phyloP scores from a whole-genome alignment of 1,140 invertebrate species.

The Semibalanus balanoides region DNA sequence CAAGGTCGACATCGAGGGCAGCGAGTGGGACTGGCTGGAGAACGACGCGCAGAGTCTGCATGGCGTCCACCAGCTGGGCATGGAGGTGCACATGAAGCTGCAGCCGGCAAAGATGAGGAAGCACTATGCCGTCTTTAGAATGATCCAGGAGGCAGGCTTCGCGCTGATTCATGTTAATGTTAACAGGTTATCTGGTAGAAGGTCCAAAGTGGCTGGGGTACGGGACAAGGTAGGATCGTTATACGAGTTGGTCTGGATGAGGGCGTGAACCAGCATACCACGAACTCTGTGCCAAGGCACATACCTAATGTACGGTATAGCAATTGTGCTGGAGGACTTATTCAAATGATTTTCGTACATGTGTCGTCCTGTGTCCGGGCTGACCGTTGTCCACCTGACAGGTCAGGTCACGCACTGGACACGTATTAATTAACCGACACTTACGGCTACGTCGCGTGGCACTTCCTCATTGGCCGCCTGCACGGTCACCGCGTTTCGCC shows the following conservation, averaged over 20 bases:
- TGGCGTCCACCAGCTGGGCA: neutral
- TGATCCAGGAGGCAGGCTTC: neutral
- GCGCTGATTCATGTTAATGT: neutral
- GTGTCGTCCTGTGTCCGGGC: too few species aligned
- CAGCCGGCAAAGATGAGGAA: neutral
- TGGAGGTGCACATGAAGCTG: neutral
- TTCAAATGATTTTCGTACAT: too few species aligned
- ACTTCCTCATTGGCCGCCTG: too few species aligned
- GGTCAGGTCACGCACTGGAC: too few species aligned
- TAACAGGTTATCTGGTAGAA: neutral
- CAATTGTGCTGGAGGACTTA: too few species aligned
- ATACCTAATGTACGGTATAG: too few species aligned
- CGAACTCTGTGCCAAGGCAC: too few species aligned
- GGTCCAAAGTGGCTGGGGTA: neutral
- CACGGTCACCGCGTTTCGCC: too few species aligned
- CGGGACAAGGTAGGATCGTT: neutral
- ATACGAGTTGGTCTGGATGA: neutral
- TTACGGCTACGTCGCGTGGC: too few species aligned
- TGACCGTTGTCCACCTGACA: too few species aligned
- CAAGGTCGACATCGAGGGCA: constrained; percentile 2
- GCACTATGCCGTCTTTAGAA: neutral
- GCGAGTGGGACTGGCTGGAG: neutral
- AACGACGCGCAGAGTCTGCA: neutral
- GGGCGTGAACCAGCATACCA: too few species aligned
- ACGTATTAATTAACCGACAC: too few species aligned